Evolutionary conservation across 92 coral and sea anemone species (phyloP).

Genomic region (Epizoanthus scotinus): DNA sequence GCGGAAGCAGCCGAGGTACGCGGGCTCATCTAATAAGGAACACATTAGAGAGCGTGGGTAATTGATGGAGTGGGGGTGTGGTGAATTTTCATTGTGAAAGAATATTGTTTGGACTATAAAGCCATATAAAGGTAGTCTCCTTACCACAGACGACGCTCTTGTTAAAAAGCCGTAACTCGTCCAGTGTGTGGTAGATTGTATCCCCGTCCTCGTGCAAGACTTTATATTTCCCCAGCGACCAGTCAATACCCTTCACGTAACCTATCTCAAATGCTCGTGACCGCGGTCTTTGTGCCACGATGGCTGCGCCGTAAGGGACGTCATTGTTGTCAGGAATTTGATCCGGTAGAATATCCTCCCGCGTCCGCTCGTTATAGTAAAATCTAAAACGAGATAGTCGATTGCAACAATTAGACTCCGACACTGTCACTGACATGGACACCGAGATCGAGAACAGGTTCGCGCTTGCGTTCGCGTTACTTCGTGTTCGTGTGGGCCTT

Average conservation of each 20-base stretch:
- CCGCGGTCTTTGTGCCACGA: constrained; percentile 80
- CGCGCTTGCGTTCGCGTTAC: no score
- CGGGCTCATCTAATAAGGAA: no score
- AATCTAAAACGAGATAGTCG: not conserved
- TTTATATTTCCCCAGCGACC: constrained; percentile 61
- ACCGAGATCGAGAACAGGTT: no score
- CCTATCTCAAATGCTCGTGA: constrained; percentile 85
- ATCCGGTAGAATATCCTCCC: constrained; percentile 65
- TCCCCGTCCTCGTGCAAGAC: constrained; percentile 80
- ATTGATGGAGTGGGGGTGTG: no score
- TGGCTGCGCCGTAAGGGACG: constrained; percentile 66
- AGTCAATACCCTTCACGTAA: constrained; percentile 73
- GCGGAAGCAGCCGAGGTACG: no score
- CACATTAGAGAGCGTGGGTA: no score
- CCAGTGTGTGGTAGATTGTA: constrained; percentile 65
- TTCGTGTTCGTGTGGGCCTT: no score
- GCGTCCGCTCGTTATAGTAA: constrained; percentile 58
- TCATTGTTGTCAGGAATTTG: constrained; percentile 67
- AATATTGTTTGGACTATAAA: no score
- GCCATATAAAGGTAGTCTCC: constrained; percentile 13
- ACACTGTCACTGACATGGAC: no score
- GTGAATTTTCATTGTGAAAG: no score
- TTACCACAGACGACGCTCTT: constrained; percentile 73
- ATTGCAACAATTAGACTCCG: no score
- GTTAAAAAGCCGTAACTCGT: constrained; percentile 76